A percentile compares a stretch with the other conserved stretches of the same genome.
These are phyloP conservation scores for Serranus cabrilla DNA, from an alignment of 2,797 vertebrate species.

Conservation along the genomic window DNA sequence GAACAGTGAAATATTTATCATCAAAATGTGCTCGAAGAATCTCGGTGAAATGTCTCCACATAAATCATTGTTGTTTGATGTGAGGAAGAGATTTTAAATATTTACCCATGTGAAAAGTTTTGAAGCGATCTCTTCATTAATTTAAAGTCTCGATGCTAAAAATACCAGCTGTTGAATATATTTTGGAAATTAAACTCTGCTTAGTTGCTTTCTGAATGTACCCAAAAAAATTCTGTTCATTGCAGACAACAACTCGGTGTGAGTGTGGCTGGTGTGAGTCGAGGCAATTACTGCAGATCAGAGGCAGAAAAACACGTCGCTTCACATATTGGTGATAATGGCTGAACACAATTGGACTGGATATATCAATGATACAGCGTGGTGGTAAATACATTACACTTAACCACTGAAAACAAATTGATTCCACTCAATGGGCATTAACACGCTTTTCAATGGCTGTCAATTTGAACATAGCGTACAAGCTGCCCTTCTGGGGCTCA, in stretches of 20 bases:
- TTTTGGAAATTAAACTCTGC: constrained; percentile 13
- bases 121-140: constrained; percentile 1
- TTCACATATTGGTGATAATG: constrained; percentile 34
- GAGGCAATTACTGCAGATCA: constrained; percentile 34
- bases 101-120: constrained; percentile 32
- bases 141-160: constrained; percentile 10
- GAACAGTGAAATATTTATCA: constrained; percentile 23
- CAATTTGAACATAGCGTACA: constrained; percentile 38
- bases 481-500: constrained; percentile 41
- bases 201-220: neutral
- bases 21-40: constrained; percentile 1
- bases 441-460: constrained; percentile 26
- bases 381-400: constrained; percentile 49
- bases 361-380: constrained; percentile 29
- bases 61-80: constrained; percentile 36
- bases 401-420: constrained; percentile 35
- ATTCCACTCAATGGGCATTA: constrained; percentile 42
- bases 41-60: constrained; percentile 7
- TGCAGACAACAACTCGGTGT: constrained; percentile 11
- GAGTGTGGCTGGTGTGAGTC: constrained; percentile 11
- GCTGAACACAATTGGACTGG: constrained; percentile 34
- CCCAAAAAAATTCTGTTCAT: neutral
- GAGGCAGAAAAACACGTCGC: constrained; percentile 35
- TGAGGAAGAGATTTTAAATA: constrained; percentile 29
- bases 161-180: neutral